Evolutionary conservation across 2,888 invertebrate genomes (phyloP).

Genomic region (Scaptomyza cyrtandrae): DNA sequence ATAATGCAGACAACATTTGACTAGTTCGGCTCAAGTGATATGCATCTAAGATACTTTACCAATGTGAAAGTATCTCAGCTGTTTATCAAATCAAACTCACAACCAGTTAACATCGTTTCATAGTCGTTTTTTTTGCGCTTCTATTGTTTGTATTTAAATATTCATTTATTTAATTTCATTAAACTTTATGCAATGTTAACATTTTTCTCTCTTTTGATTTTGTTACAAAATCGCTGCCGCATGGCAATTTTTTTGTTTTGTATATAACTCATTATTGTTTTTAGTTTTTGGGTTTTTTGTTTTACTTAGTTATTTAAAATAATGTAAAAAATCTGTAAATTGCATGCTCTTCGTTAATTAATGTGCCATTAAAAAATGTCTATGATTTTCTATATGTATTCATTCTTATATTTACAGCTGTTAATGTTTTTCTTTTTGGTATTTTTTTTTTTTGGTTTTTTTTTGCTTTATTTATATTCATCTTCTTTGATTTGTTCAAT

Average conservation of each 20-base stretch:
- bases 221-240: slow-evolving; percentile 71
- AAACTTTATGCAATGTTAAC: slow-evolving; percentile 76
- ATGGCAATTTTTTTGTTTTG: slow-evolving; percentile 22
- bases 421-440: slow-evolving; percentile 55
- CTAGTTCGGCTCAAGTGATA: slow-evolving; percentile 63
- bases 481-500: slow-evolving; percentile 46
- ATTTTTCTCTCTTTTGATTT: slow-evolving; percentile 74
- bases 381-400: slow-evolving; percentile 78
- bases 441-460: slow-evolving; percentile 17
- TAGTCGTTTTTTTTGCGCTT: slow-evolving; percentile 56
- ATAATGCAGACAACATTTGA: slow-evolving; percentile 79
- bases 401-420: slow-evolving; percentile 81
- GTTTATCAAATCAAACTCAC: slow-evolving; percentile 65
- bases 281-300: not conserved
- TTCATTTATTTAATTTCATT: slow-evolving; percentile 27
- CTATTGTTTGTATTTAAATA: slow-evolving; percentile 28
- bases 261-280: slow-evolving; percentile 64
- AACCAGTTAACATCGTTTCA: slow-evolving; percentile 69
- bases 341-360: slow-evolving; percentile 70
- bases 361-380: slow-evolving; percentile 80
- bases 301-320: slow-evolving; percentile 68
- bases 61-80: slow-evolving; percentile 45
- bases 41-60: slow-evolving; percentile 52
- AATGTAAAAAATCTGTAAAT: slow-evolving; percentile 77
- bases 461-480: slow-evolving; percentile 34